Conservation (phyloP, 53 echinoderm and acorn worm genomes). For the Luidia sarsii region DNA sequence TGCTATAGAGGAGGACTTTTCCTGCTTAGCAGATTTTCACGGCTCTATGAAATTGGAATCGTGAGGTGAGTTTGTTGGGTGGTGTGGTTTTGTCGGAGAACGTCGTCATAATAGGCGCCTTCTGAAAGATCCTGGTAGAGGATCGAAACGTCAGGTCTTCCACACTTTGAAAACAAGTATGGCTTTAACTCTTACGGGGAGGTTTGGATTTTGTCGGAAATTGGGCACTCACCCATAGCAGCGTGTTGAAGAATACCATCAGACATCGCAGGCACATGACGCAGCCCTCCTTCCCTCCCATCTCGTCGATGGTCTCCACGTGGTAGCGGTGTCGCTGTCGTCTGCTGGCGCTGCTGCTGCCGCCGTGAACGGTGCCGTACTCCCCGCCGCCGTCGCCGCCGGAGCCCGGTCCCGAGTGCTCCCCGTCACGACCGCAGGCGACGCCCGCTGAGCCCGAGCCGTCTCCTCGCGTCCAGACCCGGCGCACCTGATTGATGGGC, state of each 20-base stretch:
- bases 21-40: no score
- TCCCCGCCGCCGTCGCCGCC: not conserved
- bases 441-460: not conserved
- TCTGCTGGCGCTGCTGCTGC: not conserved
- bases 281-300: slow-evolving; percentile 49
- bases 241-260: slow-evolving; percentile 48
- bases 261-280: slow-evolving; percentile 37
- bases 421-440: not conserved
- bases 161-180: no score
- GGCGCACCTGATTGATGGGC: slow-evolving; percentile 45
- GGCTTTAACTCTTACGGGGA: not conserved
- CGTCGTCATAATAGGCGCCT: no score
- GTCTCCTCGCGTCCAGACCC: slow-evolving; percentile 16
- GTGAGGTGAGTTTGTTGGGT: no score
- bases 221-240: slow-evolving; percentile 45
- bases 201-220: no score
- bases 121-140: no score
- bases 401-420: not conserved
- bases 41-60: no score
- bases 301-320: slow-evolving; percentile 42
- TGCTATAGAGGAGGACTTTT: no score
- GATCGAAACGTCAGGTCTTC: no score
- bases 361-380: not conserved
- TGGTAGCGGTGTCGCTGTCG: slow-evolving; percentile 19
- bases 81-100: no score